phyloP scores from a whole-genome alignment of 2,888 invertebrate genomes.

The Lepidochrysops patricia region DNA sequence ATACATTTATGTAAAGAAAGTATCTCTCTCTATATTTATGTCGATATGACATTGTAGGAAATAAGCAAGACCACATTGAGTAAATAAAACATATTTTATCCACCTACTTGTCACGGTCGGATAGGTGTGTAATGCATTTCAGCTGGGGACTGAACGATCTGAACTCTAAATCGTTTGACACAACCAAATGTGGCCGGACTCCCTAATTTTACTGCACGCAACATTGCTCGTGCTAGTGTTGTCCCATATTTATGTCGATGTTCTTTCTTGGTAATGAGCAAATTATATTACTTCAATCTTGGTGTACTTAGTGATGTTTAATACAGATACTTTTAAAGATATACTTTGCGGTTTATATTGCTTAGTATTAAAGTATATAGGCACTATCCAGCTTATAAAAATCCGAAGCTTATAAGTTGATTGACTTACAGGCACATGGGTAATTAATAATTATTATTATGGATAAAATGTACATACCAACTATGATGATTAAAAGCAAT shows the following conservation, averaged over 20 bases:
- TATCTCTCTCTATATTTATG: too few relatives aligned
- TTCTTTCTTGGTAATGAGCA: background rate
- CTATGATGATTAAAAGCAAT: too few relatives aligned
- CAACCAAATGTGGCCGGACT: conserved; percentile 43
- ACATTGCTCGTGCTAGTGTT: conserved; percentile 36
- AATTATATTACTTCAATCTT: background rate
- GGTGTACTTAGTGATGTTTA: background rate
- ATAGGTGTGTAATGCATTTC: conserved; percentile 16
- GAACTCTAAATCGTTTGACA: conserved; percentile 32
- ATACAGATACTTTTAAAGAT: too few relatives aligned
- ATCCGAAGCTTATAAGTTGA: too few relatives aligned
- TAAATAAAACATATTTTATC: background rate
- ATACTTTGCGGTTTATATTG: too few relatives aligned
- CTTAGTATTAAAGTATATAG: too few relatives aligned
- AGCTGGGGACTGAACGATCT: conserved; percentile 20
- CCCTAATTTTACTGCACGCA: conserved; percentile 54
- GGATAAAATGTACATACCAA: too few relatives aligned
- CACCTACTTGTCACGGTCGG: conserved; percentile 3
- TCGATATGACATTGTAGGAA: too few relatives aligned
- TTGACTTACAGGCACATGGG: too few relatives aligned
- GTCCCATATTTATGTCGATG: background rate
- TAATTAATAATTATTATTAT: too few relatives aligned
- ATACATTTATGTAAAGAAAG: too few relatives aligned
- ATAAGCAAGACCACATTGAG: background rate
- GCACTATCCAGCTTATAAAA: too few relatives aligned